Conservation (phyloP, 1,140 invertebrate genomes). For the Geopemphigus sp. region DNA sequence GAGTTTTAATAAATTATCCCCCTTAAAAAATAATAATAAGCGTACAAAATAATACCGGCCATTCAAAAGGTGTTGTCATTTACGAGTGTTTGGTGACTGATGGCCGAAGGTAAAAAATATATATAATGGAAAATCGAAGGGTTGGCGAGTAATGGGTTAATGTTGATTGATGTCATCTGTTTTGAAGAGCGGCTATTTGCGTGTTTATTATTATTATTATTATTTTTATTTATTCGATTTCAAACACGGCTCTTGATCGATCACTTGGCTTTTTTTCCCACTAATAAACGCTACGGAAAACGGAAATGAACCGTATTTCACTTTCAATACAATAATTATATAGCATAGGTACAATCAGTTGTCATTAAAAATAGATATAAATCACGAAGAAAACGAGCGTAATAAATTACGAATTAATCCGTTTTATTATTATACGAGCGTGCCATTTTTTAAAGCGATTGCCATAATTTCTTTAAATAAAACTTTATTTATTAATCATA, state of each 20-base stretch:
- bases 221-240: constrained; percentile 25
- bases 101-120: constrained; percentile 40
- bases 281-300: constrained; percentile 15
- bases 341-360: neutral
- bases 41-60: constrained; percentile 9
- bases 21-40: neutral
- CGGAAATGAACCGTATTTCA: constrained; percentile 28
- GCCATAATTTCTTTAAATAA: neutral
- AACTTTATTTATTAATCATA: no score
- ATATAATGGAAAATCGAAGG: constrained; percentile 40
- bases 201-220: constrained; percentile 31
- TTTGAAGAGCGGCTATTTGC: constrained; percentile 38
- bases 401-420: neutral
- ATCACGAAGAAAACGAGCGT: neutral
- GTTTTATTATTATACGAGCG: neutral
- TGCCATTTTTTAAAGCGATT: neutral
- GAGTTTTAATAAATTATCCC: neutral
- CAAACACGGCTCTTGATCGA: constrained; percentile 15
- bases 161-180: constrained; percentile 49
- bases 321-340: constrained; percentile 14
- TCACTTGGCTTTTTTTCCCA: constrained; percentile 24
- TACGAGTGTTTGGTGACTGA: constrained; percentile 43
- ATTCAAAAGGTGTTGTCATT: constrained; percentile 47
- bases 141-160: constrained; percentile 37
- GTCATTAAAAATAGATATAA: constrained; percentile 33